A percentile compares a stretch with the other conserved stretches of the same genome.
phyloP scores from a whole-genome alignment of 2,113 vertebrate species.

The Megaptera novaeangliae region DNA sequence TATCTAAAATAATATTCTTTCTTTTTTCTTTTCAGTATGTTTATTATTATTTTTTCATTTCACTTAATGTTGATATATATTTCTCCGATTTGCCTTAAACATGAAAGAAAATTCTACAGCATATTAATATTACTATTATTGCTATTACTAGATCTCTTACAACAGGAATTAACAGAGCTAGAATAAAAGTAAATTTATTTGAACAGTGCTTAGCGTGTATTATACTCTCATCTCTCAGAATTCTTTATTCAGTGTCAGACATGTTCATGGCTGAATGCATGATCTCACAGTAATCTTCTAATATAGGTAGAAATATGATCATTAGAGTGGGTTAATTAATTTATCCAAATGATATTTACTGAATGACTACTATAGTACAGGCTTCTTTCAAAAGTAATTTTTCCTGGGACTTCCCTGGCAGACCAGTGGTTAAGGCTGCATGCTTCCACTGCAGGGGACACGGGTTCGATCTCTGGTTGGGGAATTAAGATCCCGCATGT shows the following conservation, averaged over 20 bases:
- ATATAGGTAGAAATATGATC: not conserved
- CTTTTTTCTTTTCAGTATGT: not conserved
- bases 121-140: not conserved
- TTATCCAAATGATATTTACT: not conserved
- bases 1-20: not conserved
- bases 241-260: not conserved
- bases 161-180: not conserved
- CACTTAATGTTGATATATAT: not conserved
- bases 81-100: conserved; percentile 25
- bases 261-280: not conserved
- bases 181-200: conserved; percentile 14
- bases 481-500: not conserved
- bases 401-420: not conserved
- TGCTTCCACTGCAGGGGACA: not conserved
- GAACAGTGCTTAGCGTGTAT: not conserved
- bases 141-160: not conserved
- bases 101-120: conserved; percentile 9
- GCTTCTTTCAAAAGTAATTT: not conserved
- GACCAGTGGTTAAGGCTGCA: not conserved
- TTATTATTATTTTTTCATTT: not conserved
- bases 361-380: not conserved
- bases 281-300: not conserved
- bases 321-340: not conserved
- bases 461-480: not conserved
- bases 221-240: not conserved